phyloP scores from a whole-genome alignment of 92 coral and sea anemone species.

The Zoanthus sansibaricus region DNA sequence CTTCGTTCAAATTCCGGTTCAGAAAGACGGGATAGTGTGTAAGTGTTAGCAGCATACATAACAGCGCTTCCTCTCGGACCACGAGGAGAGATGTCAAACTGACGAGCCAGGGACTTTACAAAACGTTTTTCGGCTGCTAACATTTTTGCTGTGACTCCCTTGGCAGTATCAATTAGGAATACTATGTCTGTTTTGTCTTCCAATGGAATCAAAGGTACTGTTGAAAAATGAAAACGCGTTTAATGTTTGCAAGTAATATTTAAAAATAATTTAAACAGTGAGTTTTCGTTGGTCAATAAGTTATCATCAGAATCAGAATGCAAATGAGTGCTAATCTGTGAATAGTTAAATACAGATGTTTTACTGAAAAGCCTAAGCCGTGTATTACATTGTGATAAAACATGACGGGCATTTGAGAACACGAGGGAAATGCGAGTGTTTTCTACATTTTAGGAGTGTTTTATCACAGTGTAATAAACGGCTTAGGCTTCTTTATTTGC shows the following conservation, averaged over 20 bases:
- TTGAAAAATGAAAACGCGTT: not conserved
- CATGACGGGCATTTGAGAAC: too few species aligned
- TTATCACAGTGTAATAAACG: too few species aligned
- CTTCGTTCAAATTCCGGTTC: slow-evolving; percentile 48
- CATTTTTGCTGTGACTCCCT: slow-evolving; percentile 55
- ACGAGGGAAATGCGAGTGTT: too few species aligned
- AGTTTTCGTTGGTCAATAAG: too few species aligned
- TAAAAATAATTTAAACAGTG: too few species aligned
- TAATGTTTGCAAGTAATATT: not conserved
- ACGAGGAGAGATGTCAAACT: slow-evolving; percentile 44
- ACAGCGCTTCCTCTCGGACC: slow-evolving; percentile 39
- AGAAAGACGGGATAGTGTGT: slow-evolving; percentile 17
- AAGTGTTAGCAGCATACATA: slow-evolving; percentile 45
- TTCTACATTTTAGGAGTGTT: too few species aligned
- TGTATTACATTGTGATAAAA: too few species aligned
- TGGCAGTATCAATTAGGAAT: slow-evolving; percentile 71
- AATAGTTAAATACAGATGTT: too few species aligned
- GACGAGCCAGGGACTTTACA: slow-evolving; percentile 65
- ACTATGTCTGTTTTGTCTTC: slow-evolving; percentile 66
- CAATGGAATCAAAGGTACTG: slow-evolving; percentile 47
- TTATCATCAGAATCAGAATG: too few species aligned
- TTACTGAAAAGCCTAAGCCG: too few species aligned
- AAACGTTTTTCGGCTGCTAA: slow-evolving; percentile 58
- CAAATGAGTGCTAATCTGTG: too few species aligned
- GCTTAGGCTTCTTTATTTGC: too few species aligned